Evolutionary conservation across 2,113 vertebrate species (phyloP).

Genomic region (Ophiodon elongatus): DNA sequence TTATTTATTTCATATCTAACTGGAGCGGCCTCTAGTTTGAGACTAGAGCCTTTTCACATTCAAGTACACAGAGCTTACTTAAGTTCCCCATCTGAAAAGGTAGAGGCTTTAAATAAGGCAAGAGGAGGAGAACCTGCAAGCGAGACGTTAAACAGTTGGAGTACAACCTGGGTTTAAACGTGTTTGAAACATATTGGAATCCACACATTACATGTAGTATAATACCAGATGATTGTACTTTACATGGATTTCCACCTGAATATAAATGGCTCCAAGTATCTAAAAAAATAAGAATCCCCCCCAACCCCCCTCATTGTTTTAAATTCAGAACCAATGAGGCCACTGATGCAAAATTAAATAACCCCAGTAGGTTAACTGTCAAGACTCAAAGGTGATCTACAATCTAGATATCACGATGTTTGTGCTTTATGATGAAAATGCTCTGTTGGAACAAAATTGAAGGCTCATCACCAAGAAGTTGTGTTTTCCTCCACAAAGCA

Average conservation of each 20-base stretch:
- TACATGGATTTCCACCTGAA: constrained; percentile 48
- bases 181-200: constrained; percentile 57
- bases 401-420: constrained; percentile 30
- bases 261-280: constrained; percentile 40
- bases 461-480: constrained; percentile 60
- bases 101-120: constrained; percentile 73
- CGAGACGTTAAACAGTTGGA: constrained; percentile 69
- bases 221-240: constrained; percentile 63
- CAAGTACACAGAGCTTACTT: constrained; percentile 75
- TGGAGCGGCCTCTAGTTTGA: constrained; percentile 76
- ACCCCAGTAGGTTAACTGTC: constrained; percentile 18
- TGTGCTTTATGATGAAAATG: constrained; percentile 59
- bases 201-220: constrained; percentile 51
- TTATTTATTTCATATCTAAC: constrained; percentile 76
- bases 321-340: constrained; percentile 20
- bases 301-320: background rate
- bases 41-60: constrained; percentile 81
- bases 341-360: constrained; percentile 40
- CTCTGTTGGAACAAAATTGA: constrained; percentile 55
- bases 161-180: constrained; percentile 71
- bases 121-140: constrained; percentile 76
- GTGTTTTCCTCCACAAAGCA: constrained; percentile 37
- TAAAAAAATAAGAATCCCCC: background rate
- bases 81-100: constrained; percentile 65
- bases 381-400: constrained; percentile 33